Evolutionary conservation across 2,888 invertebrate species (phyloP).

Genomic region (Copidosoma aretas): DNA sequence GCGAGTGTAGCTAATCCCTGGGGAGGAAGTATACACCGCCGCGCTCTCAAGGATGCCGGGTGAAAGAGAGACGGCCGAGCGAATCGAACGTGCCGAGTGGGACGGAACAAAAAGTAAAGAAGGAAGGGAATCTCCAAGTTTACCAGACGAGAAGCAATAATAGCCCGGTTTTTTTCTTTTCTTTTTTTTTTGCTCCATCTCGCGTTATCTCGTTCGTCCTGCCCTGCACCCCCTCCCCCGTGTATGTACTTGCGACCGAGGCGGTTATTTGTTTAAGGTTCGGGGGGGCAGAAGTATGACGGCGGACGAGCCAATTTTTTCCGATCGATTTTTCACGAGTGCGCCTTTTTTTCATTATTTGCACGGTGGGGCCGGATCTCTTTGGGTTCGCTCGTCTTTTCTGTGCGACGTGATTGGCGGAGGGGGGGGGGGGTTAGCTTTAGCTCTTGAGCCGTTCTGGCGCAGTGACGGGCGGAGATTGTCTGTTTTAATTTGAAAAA

Average conservation of each 20-base stretch:
- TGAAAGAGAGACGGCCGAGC: no score
- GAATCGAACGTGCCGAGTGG: not conserved
- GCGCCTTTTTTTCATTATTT: conserved; percentile 1
- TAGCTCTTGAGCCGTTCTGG: not conserved
- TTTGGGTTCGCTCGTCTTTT: not conserved
- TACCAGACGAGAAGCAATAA: conserved; percentile 48
- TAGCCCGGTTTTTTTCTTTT: conserved; percentile 35
- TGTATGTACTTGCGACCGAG: not conserved
- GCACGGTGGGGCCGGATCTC: not conserved
- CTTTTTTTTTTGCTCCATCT: not conserved
- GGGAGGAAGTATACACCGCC: conserved; percentile 39
- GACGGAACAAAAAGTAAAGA: not conserved
- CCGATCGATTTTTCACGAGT: conserved; percentile 22
- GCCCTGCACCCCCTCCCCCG: not conserved
- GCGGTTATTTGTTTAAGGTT: conserved; percentile 12
- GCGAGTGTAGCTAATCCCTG: conserved; percentile 44
- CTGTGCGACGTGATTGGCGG: not conserved
- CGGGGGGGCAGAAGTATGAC: not conserved
- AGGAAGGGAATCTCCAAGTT: conserved; percentile 39
- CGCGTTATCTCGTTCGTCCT: not conserved
- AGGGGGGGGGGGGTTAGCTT: no score
- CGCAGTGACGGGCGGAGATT: not conserved
- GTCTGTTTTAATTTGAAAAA: conserved; percentile 4
- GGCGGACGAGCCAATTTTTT: conserved; percentile 1
- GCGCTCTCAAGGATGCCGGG: no score